These are phyloP conservation scores for Nemopilema nomurai DNA, from an alignment of 30 jellyfish, hydroid and myxozoan genomes.

Conservation along the genomic window DNA sequence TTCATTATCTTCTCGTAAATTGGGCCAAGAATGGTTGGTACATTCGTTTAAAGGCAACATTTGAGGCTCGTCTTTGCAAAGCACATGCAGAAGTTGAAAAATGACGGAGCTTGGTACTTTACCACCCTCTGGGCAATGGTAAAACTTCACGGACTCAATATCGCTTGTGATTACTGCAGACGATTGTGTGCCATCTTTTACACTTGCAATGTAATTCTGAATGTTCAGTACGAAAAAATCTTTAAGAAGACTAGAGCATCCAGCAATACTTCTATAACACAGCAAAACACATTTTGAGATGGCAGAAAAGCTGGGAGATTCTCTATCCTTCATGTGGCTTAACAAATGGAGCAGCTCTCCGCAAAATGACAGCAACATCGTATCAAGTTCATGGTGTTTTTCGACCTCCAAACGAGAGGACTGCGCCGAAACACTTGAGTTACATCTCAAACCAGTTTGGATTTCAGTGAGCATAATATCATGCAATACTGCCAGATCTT, in stretches of 20 bases:
- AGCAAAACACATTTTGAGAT: not conserved
- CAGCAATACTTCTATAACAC: not conserved
- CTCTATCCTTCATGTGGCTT: not conserved
- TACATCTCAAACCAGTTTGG: not conserved
- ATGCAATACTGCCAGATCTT: not conserved
- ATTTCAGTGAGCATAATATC: not conserved
- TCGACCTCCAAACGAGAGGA: not conserved
- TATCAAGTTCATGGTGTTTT: not conserved
- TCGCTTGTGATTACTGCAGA: not conserved
- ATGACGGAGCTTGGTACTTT: conserved; percentile 1
- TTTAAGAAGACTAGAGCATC: not conserved
- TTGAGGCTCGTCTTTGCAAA: conserved; percentile 1
- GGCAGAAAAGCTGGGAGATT: not conserved
- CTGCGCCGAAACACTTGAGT: not conserved
- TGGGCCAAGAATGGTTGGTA: not conserved
- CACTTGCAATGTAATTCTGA: not conserved
- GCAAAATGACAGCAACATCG: not conserved
- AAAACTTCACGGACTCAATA: not conserved
- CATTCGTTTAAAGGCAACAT: not conserved
- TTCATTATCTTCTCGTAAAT: not conserved
- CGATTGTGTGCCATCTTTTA: not conserved
- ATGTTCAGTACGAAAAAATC: not conserved
- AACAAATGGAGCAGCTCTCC: not conserved
- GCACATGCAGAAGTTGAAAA: conserved; percentile 14
- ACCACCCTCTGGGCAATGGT: not conserved